Percentiles rank a stretch among this genome's conserved stretches.
phyloP scores from a whole-genome alignment of 2,113 vertebrate genomes.

The Cathartes aura region DNA sequence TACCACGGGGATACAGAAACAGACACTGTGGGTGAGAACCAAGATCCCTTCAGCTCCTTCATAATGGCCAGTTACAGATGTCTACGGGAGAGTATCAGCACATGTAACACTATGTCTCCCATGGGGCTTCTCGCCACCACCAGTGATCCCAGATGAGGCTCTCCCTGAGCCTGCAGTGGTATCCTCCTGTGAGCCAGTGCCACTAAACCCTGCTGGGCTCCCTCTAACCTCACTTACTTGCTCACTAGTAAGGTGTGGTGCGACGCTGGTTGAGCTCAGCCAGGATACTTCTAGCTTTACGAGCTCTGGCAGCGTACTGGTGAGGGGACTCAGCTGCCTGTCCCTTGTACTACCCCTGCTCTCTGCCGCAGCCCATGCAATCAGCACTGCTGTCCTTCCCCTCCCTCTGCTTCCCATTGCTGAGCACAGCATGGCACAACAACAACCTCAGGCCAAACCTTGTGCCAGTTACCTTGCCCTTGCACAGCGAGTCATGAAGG shows the following conservation, averaged over 20 bases:
- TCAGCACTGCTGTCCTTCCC: not conserved
- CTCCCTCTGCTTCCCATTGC: not conserved
- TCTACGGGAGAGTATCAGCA: not conserved
- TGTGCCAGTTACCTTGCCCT: not conserved
- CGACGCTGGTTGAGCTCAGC: not conserved
- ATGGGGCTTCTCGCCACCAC: not conserved
- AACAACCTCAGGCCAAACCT: not conserved
- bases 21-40: not conserved
- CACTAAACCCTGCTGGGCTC: not conserved
- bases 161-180: fast-evolving
- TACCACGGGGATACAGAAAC: not conserved
- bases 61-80: not conserved
- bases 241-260: not conserved
- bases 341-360: not conserved
- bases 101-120: not conserved
- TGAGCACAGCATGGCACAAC: not conserved
- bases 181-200: not conserved
- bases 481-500: fast-evolving
- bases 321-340: not conserved
- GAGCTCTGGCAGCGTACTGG: not conserved
- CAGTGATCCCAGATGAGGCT: not conserved
- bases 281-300: not conserved
- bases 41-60: not conserved
- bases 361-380: not conserved
- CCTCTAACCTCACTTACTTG: not conserved